Conservation (phyloP, 2,888 invertebrate genomes). For the Andrena fulva region DNA sequence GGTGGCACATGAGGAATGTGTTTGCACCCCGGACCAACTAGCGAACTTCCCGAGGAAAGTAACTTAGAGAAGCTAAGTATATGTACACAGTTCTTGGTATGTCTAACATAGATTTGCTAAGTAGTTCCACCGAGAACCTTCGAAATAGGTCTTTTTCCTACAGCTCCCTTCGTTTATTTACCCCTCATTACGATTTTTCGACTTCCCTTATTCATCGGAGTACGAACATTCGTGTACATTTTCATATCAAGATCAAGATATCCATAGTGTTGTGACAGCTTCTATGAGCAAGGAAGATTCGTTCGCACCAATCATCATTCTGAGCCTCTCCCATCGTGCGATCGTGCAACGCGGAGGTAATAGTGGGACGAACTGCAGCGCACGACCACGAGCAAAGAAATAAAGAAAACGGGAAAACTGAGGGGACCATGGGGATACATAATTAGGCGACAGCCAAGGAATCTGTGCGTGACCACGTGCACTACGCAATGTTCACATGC, state of each 20-base stretch:
- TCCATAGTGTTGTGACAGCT: no score
- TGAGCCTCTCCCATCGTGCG: background rate
- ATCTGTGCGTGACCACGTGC: constrained; percentile 9
- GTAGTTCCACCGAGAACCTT: no score
- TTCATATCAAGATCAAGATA: no score
- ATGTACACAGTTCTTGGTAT: no score
- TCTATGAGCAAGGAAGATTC: constrained; percentile 5
- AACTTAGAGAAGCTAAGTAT: background rate
- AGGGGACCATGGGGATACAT: background rate
- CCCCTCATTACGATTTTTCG: no score
- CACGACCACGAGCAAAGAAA: background rate
- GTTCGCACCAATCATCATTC: constrained; percentile 25
- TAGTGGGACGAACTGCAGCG: background rate
- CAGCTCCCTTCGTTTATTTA: background rate
- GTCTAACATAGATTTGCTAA: no score
- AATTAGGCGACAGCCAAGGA: background rate
- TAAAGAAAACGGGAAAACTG: no score
- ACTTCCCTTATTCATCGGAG: no score
- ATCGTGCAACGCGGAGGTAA: constrained; percentile 9
- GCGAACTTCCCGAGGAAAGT: background rate
- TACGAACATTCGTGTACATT: no score
- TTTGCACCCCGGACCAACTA: background rate
- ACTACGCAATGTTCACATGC: constrained; percentile 45
- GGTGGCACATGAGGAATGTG: background rate
- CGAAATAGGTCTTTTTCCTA: no score